These are phyloP conservation scores for Morpho deidamia DNA, from an alignment of 2,888 invertebrate genomes.

Conservation along the genomic window DNA sequence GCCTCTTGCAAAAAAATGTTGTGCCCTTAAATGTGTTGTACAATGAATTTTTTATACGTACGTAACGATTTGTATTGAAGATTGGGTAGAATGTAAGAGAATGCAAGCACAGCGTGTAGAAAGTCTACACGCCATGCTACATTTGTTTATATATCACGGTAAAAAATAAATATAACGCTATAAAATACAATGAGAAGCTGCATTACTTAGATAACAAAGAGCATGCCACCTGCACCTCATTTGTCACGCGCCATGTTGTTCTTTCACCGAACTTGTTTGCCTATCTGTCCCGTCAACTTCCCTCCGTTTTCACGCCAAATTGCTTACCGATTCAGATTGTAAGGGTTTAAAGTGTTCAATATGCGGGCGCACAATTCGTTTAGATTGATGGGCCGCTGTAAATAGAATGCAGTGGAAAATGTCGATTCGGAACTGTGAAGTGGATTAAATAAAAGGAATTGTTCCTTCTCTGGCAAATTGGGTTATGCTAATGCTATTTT, in stretches of 20 bases:
- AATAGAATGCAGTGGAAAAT: slow-evolving; percentile 21
- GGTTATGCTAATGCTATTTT: not conserved
- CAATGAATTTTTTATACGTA: too few species aligned
- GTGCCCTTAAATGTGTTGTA: too few species aligned
- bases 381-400: slow-evolving; percentile 32
- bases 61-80: too few species aligned
- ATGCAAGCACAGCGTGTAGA: too few species aligned
- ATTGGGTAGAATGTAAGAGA: too few species aligned
- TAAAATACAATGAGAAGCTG: slow-evolving; percentile 4
- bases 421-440: slow-evolving; percentile 13
- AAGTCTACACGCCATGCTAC: too few species aligned
- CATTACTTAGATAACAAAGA: slow-evolving; percentile 28
- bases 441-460: slow-evolving; percentile 11
- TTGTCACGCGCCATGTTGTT: slow-evolving; percentile 52
- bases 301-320: slow-evolving; percentile 49
- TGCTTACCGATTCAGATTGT: slow-evolving; percentile 39
- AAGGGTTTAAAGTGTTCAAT: slow-evolving; percentile 29
- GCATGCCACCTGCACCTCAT: slow-evolving; percentile 69
- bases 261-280: slow-evolving; percentile 50
- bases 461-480: not conserved
- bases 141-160: too few species aligned
- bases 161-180: too few species aligned
- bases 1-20: too few species aligned
- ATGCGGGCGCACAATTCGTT: slow-evolving; percentile 29
- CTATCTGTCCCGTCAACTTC: slow-evolving; percentile 37